phyloP scores from a whole-genome alignment of 2,888 invertebrate species.

The Saturnia japonica region DNA sequence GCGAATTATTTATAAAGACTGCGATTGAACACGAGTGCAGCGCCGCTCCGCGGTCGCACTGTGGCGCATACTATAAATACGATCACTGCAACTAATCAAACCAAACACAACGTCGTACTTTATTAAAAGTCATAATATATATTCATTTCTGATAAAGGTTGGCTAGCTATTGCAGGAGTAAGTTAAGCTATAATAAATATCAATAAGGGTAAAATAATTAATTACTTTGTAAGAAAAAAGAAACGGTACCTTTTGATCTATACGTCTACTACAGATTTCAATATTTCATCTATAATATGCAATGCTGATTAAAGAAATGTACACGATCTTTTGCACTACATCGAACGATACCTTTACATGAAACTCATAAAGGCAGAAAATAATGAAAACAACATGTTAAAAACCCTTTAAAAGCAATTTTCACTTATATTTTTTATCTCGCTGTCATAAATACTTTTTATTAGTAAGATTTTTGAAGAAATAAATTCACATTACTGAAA shows the following conservation, averaged over 20 bases:
- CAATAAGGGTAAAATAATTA: not conserved
- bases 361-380: not conserved
- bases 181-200: not conserved
- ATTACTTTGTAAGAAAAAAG: not conserved
- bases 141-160: not conserved
- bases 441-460: not conserved
- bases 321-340: not conserved
- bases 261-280: not conserved
- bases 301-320: not conserved
- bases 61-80: slow-evolving; percentile 62
- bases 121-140: not conserved
- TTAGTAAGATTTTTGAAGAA: not conserved
- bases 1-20: slow-evolving; percentile 64
- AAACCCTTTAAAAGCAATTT: too few relatives aligned
- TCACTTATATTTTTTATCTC: not conserved
- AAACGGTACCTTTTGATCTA: not conserved
- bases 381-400: not conserved
- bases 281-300: not conserved
- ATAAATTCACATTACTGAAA: not conserved
- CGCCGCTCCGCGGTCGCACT: slow-evolving; percentile 52
- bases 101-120: slow-evolving; percentile 7
- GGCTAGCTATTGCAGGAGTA: not conserved
- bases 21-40: slow-evolving; percentile 53
- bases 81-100: slow-evolving; percentile 43
- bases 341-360: not conserved